Evolutionary conservation across 2,888 invertebrate species (phyloP), one percentile per base, ranked within the genome.

Genomic region (Lymantria dispar): DNA sequence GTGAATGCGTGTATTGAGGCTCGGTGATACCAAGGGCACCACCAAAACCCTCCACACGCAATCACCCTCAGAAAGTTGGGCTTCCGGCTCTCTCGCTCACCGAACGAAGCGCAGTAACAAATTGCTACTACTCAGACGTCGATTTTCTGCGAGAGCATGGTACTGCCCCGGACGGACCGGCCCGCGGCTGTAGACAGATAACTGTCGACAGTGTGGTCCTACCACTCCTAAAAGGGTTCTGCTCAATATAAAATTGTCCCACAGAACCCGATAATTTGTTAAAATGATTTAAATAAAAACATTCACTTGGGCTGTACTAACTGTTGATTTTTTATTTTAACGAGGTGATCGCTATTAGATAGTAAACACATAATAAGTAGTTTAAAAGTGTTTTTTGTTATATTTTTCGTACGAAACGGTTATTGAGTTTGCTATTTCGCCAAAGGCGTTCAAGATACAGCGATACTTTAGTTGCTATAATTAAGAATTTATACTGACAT

Each of bases 261-360:
- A 69, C 63, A 61, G 64, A 72, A 77, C 58, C 52, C 60, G 68
- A 68, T 76, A 80, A 81, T 82, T 80, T 78, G 72, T 74, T 76
- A 75, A 40, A 40, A 67, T 60, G 68, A 67, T 68, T 22, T 77
- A 74, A 80, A 78, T 71, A 78, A 76, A 79, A 80, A 77, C 76
- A 72, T 69, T 53, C 30, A 45, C 47, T 75, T 72, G 63, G 60
- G 62, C 64, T 70, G 75, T 46, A 50, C 47, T 61, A 68, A 68
- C 64, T 61, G 67, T 68, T 52, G 59, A 62, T 64, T 64, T 65
- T 61, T 40, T 61, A 33, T 33, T 33, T 33, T 33, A 33, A 33
- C 22, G 22, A 22, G 43, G 11, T 39, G 60, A 52, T 56, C 53
- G 58, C 50, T 50, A 58, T 68, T 68, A 68, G 55, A 62, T 64